These are phyloP conservation scores for Mus minutoides DNA, from an alignment of 2,797 vertebrate species.

Conservation along the genomic window DNA sequence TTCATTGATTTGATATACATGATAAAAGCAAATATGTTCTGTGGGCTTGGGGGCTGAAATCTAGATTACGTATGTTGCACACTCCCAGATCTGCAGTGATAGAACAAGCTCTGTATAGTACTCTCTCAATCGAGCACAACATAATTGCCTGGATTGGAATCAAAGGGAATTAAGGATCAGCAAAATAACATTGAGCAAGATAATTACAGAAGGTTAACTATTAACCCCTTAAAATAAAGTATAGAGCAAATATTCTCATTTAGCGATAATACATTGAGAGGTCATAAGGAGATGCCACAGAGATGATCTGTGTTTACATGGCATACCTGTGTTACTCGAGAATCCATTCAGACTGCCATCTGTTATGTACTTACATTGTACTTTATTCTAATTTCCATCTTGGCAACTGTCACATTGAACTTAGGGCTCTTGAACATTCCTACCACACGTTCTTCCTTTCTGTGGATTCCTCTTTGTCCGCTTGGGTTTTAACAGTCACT, in stretches of 20 bases:
- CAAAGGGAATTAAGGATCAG: conserved; percentile 6
- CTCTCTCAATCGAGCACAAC: not conserved
- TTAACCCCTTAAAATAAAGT: not conserved
- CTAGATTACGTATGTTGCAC: not conserved
- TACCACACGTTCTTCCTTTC: not conserved
- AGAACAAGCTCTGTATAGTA: not conserved
- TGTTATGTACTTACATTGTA: not conserved
- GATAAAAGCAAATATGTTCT: conserved; percentile 74
- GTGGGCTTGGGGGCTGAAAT: not conserved
- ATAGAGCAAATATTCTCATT: not conserved
- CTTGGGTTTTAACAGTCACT: not conserved
- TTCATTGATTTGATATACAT: conserved; percentile 67
- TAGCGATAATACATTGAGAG: not conserved
- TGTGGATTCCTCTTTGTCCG: not conserved
- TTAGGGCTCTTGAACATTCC: not conserved
- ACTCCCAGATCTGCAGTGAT: not conserved
- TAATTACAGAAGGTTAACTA: not conserved
- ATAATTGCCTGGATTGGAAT: not conserved
- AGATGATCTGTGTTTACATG: not conserved
- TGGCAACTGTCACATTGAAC: not conserved
- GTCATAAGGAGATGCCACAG: not conserved
- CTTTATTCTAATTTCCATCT: not conserved
- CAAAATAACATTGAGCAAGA: conserved; percentile 13
- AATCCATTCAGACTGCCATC: not conserved
- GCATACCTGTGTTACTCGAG: not conserved